Evolutionary conservation across 1,140 invertebrate species (phyloP), one percentile per base, ranked within the genome.

Genomic region (Bemisia tabaci): DNA sequence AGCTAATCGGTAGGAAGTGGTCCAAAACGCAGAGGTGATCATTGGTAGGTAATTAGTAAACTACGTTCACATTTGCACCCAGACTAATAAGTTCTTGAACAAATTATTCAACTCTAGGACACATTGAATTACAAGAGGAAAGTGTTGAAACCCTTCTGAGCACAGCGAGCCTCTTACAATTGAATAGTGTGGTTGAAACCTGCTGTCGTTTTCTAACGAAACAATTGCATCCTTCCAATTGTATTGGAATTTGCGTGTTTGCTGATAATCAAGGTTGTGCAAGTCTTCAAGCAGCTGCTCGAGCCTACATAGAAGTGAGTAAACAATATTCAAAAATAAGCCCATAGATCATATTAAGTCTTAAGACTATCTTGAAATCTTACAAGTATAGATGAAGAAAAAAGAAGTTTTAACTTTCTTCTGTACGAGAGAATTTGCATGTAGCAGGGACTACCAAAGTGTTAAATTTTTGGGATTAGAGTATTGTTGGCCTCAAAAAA

Each of bases 221-320:
- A 73, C 92, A 95, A 75, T 80, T 97, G 39, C 90, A 95, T 79
- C 92, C 92, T 0, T 94, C 91, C 71, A 97, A 97, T 77, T 95
- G 92, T 79, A 83, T 96, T 63, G 94, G 93, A 1, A 95, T 97
- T 74, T 83, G 89, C 60, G 84, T 93, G 74, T 96, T 96, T 81
- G 93, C 94, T 33, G 93, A 96, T 76, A 87, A 89, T 69, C 91
- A 94, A 75, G 87, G 88, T 63, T 95, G 93, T 77, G 78, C 82
- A 33, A 83, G 88, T 69, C 80, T 97, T 67, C 83, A 91, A 65
- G 84, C 85, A 72, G 82, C 87, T 72, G 91, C 93, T 68, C 86
- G 89, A 72, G 83, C 85, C 65, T 94, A 87, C 71, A 92, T 88
- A 12, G 64, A 64, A 2, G 71, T 72, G 64, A 67, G 68, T 68